Evolutionary conservation across 1,140 invertebrate species (phyloP), one percentile per base, ranked within the genome.

Genomic region (Lordiphosa stackelbergi): DNA sequence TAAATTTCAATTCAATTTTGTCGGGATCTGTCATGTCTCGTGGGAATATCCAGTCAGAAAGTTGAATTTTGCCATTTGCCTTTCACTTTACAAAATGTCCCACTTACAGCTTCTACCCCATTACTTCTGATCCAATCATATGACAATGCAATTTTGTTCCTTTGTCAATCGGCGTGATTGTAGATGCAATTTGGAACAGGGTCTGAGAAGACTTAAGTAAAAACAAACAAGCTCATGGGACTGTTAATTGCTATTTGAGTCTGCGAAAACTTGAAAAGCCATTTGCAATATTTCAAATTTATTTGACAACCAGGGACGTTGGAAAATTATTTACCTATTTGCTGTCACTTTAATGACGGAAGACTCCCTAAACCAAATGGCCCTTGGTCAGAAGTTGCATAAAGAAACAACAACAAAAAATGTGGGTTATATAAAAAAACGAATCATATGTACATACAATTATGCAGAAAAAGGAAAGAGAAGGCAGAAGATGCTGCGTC

Each of bases 381-480:
- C 47, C 16, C 40, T 42, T 49, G 34, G n/a, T 12, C 58, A 59
- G 59, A 64, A 78, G 47, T 62, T 65, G 61, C 19, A 53, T 55
- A 65, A 61, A 68, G 53, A 43, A 9, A 31, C 24, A n/a, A n/a
- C 46, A 36, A 40, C n/a, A n/a, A 69, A 70, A 62, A 59, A 79
- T 71, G 53, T 65, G 75, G 62, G 75, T 79, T 79, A 79, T 68
- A 75, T 79, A 79, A 79, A 62, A 66, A 46, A 56, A 42, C 54
- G 13, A 49, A 24, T 38, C 28, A 36, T 31, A 53, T 10, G 19
- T 52, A 53, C 41, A 47, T 10, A 49, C 41, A 51, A 22, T 37
- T 34, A 42, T 7, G 31, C 48, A 61, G 53, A 57, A 47, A 55
- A 36, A 49, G 57, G 66, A 79, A 48, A 77, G 12, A 56, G 59